These are phyloP conservation scores for Geococcyx californianus DNA, from an alignment of 2,113 vertebrate genomes.

Conservation along the genomic window DNA sequence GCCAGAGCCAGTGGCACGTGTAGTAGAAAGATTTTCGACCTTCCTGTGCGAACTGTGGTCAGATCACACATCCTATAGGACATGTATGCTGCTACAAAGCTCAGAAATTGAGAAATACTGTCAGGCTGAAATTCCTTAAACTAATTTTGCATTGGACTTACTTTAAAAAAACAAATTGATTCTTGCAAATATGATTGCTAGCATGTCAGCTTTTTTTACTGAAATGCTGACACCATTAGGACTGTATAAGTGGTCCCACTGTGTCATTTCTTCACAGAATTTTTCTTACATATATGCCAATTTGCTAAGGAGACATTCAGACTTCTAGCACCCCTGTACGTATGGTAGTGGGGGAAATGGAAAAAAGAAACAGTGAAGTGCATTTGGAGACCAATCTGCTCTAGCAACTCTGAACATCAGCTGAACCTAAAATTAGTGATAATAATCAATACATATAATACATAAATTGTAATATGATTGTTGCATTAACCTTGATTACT, in stretches of 20 bases:
- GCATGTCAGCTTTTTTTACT: background rate
- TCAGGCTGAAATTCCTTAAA: background rate
- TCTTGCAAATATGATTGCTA: background rate
- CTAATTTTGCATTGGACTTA: background rate
- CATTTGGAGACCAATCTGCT: background rate
- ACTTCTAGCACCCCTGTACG: background rate
- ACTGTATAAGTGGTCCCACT: background rate
- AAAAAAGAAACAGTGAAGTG: background rate
- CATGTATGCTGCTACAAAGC: background rate
- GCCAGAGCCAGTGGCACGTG: fast-evolving
- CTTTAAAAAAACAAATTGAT: background rate
- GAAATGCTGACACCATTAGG: background rate
- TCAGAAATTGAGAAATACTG: background rate
- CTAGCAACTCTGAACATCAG: background rate
- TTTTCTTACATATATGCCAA: background rate
- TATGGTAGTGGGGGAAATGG: background rate
- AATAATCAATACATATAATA: background rate
- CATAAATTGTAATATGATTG: background rate
- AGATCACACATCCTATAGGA: background rate
- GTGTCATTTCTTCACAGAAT: background rate
- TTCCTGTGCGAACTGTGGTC: background rate
- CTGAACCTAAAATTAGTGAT: background rate
- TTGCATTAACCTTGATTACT: background rate
- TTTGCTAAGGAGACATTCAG: background rate
- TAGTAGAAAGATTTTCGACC: background rate